phyloP scores from a whole-genome alignment of 2,888 invertebrate genomes.

The Mythimna ferrago region DNA sequence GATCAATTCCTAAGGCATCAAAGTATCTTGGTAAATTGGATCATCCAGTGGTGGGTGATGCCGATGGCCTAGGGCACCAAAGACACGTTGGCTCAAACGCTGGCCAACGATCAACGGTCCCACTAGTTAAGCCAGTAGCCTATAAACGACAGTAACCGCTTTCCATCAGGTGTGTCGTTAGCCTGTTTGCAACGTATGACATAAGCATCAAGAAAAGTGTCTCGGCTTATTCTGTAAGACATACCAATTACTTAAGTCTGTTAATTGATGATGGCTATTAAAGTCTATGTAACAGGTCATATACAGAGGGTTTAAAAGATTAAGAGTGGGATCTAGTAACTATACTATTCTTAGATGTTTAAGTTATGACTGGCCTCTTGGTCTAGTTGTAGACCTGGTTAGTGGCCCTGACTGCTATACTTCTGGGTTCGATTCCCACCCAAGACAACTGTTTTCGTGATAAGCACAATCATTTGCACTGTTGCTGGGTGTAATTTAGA shows the following conservation, averaged over 20 bases:
- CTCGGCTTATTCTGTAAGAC: not conserved
- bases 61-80: not conserved
- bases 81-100: not conserved
- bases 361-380: not conserved
- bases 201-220: constrained; percentile 16
- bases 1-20: too few species aligned
- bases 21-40: not conserved
- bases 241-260: constrained; percentile 5
- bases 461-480: too few species aligned
- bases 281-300: not conserved
- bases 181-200: constrained; percentile 18
- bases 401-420: too few species aligned
- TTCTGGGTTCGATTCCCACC: too few species aligned
- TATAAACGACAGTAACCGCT: constrained; percentile 6
- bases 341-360: constrained; percentile 13
- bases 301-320: constrained; percentile 30
- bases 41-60: not conserved
- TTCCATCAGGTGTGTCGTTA: constrained; percentile 1
- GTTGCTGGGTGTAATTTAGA: too few species aligned
- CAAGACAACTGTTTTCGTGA: too few species aligned
- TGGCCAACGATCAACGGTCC: not conserved
- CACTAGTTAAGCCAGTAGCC: not conserved
- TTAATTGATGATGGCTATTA: constrained; percentile 13
- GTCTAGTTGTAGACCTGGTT: too few species aligned
- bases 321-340: not conserved